Conservation (phyloP, 2,888 invertebrate genomes). For the Drosophila heteroneura region DNA sequence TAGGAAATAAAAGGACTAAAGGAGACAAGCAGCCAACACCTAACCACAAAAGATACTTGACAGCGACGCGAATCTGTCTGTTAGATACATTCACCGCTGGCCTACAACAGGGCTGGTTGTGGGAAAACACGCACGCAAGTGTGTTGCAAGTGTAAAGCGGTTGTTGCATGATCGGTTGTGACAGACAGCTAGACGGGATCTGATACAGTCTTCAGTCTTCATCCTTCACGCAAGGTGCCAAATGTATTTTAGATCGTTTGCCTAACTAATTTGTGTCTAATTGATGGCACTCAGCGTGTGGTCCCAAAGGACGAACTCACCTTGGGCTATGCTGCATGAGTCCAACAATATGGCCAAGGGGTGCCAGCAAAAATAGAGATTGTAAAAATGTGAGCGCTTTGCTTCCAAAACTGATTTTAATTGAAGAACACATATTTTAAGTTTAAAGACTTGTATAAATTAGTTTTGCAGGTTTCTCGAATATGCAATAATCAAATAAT, state of each 20-base stretch:
- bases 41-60: slow-evolving; percentile 45
- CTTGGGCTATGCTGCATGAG: not conserved
- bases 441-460: not conserved
- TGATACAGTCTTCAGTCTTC: no score
- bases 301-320: slow-evolving; percentile 53
- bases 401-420: no score
- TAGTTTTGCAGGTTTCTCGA: not conserved
- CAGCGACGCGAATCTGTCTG: slow-evolving; percentile 6
- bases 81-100: slow-evolving; percentile 29
- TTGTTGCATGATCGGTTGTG: slow-evolving; percentile 46
- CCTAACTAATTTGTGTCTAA: slow-evolving; percentile 66
- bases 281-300: slow-evolving; percentile 64
- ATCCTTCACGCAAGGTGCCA: slow-evolving; percentile 40
- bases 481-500: not conserved
- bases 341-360: not conserved
- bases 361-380: not conserved
- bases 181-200: slow-evolving; percentile 21
- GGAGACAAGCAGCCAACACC: slow-evolving; percentile 32
- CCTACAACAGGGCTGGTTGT: slow-evolving; percentile 21
- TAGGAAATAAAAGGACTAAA: slow-evolving; percentile 1
- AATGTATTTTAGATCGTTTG: slow-evolving; percentile 31
- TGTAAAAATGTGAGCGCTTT: not conserved
- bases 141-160: slow-evolving; percentile 2
- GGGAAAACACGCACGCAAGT: slow-evolving; percentile 44
- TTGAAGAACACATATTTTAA: not conserved